A percentile compares a stretch with the other conserved stretches of the same genome.
Conservation (phyloP, 2,113 vertebrate species). For the Neolamprologus variostigma region DNA sequence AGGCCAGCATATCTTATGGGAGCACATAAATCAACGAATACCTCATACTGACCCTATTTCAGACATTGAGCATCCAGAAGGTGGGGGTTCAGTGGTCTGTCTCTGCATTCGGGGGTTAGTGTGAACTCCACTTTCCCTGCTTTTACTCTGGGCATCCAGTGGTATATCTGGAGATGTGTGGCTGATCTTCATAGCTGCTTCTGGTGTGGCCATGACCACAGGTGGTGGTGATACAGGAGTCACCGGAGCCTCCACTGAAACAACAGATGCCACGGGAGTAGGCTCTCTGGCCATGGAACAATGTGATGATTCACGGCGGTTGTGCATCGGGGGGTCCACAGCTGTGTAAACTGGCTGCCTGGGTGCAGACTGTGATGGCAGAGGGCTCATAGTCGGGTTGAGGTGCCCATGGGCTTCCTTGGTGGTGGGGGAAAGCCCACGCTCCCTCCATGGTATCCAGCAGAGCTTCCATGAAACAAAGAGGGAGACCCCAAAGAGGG, state of each 20-base stretch:
- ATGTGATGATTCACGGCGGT: slow-evolving; percentile 81
- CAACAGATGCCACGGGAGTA: slow-evolving; percentile 70
- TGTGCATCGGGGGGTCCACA: slow-evolving; percentile 78
- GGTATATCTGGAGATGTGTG: slow-evolving; percentile 95
- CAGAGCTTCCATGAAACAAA: slow-evolving; percentile 99
- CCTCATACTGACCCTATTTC: slow-evolving; percentile 59
- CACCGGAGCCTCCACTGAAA: slow-evolving; percentile 66
- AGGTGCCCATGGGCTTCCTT: slow-evolving; percentile 81
- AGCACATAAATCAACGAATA: background rate
- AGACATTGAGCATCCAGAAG: slow-evolving; percentile 73
- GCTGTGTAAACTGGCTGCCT: slow-evolving; percentile 85
- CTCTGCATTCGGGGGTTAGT: slow-evolving; percentile 80
- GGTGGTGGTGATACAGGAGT: slow-evolving; percentile 67
- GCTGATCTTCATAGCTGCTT: slow-evolving; percentile 96
- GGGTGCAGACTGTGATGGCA: slow-evolving; percentile 37
- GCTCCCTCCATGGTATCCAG: slow-evolving; percentile 98
- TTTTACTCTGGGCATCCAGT: slow-evolving; percentile 76
- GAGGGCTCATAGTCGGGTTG: slow-evolving; percentile 63
- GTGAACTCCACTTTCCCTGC: slow-evolving; percentile 81
- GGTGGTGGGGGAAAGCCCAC: slow-evolving; percentile 76
- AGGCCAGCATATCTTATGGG: background rate
- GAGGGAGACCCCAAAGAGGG: slow-evolving; percentile 93
- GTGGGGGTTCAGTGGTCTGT: slow-evolving; percentile 85
- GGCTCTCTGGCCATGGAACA: slow-evolving; percentile 57
- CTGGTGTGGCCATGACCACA: slow-evolving; percentile 65